These are phyloP conservation scores for Atta colombica DNA, from an alignment of 1,140 invertebrate genomes.

Conservation along the genomic window DNA sequence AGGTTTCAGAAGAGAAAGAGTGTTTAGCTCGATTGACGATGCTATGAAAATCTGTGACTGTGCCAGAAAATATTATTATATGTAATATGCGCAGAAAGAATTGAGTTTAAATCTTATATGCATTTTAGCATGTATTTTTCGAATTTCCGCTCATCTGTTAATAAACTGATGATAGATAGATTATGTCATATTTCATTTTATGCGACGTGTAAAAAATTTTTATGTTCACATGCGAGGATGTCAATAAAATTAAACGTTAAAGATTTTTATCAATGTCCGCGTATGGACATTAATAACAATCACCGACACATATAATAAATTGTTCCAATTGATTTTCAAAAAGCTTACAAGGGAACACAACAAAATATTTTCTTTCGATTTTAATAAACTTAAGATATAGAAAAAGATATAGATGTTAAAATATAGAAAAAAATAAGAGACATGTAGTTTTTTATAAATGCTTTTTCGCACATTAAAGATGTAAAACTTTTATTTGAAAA, in stretches of 20 bases:
- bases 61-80: constrained; percentile 53
- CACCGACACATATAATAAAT: background rate
- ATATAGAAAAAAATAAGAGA: no score
- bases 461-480: no score
- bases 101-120: constrained; percentile 32
- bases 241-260: background rate
- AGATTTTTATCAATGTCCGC: background rate
- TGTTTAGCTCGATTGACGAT: constrained; percentile 12
- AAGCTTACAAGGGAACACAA: background rate
- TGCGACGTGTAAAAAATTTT: background rate
- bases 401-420: no score
- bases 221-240: background rate
- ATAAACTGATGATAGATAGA: constrained; percentile 39
- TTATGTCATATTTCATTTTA: constrained; percentile 42
- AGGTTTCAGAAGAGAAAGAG: constrained; percentile 19
- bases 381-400: no score
- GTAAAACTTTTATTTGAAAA: no score
- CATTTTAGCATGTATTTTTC: constrained; percentile 41
- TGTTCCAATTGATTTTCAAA: constrained; percentile 11
- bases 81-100: constrained; percentile 28
- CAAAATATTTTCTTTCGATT: no score
- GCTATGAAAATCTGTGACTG: constrained; percentile 35
- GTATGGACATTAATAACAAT: no score
- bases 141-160: constrained; percentile 41
- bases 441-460: no score